These are phyloP conservation scores for Zygothrica quintamaculata DNA, from an alignment of 2,888 invertebrate genomes.

Conservation along the genomic window DNA sequence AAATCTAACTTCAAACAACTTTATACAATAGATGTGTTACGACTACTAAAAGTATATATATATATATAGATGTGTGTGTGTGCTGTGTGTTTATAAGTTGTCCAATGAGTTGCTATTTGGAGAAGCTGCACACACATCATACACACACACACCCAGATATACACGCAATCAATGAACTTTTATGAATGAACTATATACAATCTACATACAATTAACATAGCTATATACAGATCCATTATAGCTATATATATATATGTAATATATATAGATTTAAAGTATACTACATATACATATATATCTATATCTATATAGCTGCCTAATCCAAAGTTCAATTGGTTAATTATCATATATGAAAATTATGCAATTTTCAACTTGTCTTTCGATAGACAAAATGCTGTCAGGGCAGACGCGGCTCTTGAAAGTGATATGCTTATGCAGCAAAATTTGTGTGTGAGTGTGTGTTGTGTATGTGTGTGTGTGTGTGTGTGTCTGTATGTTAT, in stretches of 20 bases:
- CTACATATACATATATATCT: conserved; percentile 8
- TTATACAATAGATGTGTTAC: background rate
- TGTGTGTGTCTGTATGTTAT: too few relatives aligned
- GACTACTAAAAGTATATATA: conserved; percentile 1
- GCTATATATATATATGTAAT: conserved; percentile 28
- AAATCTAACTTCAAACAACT: conserved; percentile 23
- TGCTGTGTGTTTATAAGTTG: conserved; percentile 4
- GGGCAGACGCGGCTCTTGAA: conserved; percentile 56
- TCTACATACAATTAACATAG: conserved; percentile 30
- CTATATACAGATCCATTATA: conserved; percentile 7
- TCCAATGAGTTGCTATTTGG: conserved; percentile 62
- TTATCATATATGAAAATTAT: conserved; percentile 55
- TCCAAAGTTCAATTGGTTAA: conserved; percentile 56
- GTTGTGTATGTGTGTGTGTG: background rate
- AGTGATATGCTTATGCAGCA: conserved; percentile 79
- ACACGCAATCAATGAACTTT: conserved; percentile 33
- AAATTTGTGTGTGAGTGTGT: conserved; percentile 35
- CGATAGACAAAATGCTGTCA: too few relatives aligned
- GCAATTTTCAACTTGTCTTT: conserved; percentile 70
- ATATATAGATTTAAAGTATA: conserved; percentile 30
- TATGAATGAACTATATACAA: conserved; percentile 9
- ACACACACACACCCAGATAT: too few relatives aligned
- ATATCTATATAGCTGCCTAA: conserved; percentile 1
- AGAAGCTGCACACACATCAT: conserved; percentile 4
- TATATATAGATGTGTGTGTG: conserved; percentile 22